Evolutionary conservation across 2,888 invertebrate species (phyloP), one percentile per base, ranked within the genome.

Genomic region (Andrena dorsata): DNA sequence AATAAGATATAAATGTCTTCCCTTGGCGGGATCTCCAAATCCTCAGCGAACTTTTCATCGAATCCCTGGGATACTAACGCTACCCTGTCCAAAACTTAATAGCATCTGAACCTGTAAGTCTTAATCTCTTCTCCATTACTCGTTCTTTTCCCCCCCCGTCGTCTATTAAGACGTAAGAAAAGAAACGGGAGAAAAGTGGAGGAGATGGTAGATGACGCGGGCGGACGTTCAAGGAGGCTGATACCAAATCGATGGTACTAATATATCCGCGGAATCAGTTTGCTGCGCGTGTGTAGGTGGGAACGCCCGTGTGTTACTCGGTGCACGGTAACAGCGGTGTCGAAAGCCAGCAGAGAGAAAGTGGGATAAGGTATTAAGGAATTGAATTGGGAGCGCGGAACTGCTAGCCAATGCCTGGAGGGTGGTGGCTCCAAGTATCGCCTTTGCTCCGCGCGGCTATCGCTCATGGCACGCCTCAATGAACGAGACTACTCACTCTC

Each of bases 391-490:
- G 87, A 85, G 77, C 58, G 74, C 51, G 68, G 84, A 35, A 65
- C 60, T 63, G 80, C 56, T 74, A 26, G 74, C 68, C 56, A 56
- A 73, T 66, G 77, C 23, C 61, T 16, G 58, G 26, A 41, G n/a
- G 70, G 65, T 82, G 82, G 80, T 81, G 84, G 82, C 77, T 80
- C 80, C 69, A 66, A 77, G 80, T 82, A 83, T 84, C 85, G 84
- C 85, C 84, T 88, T 66, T 75, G 65, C 78, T 76, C 78, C 65
- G 75, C 69, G 80, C 71, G 86, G 84, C 91, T 85, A 92, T 91
- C 90, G 89, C 87, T 91, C 92, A 92, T 90, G 89, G 87, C 85
- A 91, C 86, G 90, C 87, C 83, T 89, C 88, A 88, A 83, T 90
- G 90, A 91, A 87, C 90, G 85, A 80, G 72, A 70, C 69, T 75